phyloP scores from a whole-genome alignment of 1,140 invertebrate species.

The Medauroidea extradentata region DNA sequence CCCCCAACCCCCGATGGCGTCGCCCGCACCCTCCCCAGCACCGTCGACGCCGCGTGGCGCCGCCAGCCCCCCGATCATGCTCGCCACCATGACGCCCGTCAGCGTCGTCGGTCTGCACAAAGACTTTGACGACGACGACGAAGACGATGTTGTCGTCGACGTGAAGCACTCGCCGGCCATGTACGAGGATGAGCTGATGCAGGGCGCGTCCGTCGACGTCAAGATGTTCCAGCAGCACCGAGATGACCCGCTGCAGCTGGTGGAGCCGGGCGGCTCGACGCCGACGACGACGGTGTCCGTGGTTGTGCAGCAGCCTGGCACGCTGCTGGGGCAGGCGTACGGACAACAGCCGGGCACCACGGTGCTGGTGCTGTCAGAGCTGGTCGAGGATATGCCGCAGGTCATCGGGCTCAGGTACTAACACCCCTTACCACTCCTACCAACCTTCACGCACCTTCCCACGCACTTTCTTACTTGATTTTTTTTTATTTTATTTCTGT shows the following conservation, averaged over 20 bases:
- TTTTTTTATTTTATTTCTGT: too few species aligned
- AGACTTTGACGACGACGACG: slow-evolving; percentile 41
- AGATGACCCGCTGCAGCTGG: slow-evolving; percentile 19
- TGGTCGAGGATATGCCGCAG: slow-evolving; percentile 32
- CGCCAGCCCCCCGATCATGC: slow-evolving; percentile 60
- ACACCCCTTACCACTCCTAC: too few species aligned
- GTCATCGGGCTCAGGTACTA: slow-evolving; percentile 30
- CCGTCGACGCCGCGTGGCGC: slow-evolving; percentile 27
- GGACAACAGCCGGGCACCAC: slow-evolving; percentile 26
- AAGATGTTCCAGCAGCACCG: not conserved
- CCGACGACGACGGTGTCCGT: slow-evolving; percentile 19
- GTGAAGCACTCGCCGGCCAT: slow-evolving; percentile 28
- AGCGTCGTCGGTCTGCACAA: slow-evolving; percentile 61
- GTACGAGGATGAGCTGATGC: not conserved
- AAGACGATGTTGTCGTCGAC: slow-evolving; percentile 25
- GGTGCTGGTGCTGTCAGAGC: slow-evolving; percentile 31
- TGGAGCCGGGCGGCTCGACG: slow-evolving; percentile 23
- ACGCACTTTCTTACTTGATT: too few species aligned
- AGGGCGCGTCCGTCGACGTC: not conserved
- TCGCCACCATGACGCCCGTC: slow-evolving; percentile 71
- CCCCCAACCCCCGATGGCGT: slow-evolving; percentile 5
- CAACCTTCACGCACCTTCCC: not conserved
- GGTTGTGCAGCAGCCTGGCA: slow-evolving; percentile 21
- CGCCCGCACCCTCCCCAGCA: not conserved
- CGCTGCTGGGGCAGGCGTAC: slow-evolving; percentile 16